phyloP scores from a whole-genome alignment of 2,888 invertebrate genomes.

The Macrophya alboannulata region DNA sequence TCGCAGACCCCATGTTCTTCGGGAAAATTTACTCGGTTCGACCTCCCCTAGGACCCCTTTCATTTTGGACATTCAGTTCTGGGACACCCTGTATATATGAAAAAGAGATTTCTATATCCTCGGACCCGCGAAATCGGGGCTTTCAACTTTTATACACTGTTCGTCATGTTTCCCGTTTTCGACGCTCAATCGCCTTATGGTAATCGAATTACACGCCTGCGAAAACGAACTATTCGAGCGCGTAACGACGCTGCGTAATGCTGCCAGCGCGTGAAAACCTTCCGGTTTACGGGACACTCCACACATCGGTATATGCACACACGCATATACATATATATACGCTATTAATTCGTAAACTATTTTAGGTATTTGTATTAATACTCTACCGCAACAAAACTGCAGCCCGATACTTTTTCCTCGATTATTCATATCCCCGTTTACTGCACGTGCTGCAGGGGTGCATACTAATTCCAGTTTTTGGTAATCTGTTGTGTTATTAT shows the following conservation, averaged over 20 bases:
- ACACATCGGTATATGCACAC: background rate
- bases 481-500: background rate
- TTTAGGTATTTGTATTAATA: background rate
- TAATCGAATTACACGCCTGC: slow-evolving; percentile 65
- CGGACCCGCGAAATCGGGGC: slow-evolving; percentile 1
- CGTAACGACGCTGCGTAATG: slow-evolving; percentile 51
- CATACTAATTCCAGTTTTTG: background rate
- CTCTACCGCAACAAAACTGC: background rate
- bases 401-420: background rate
- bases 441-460: background rate
- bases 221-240: slow-evolving; percentile 52
- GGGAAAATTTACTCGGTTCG: no score
- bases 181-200: slow-evolving; percentile 61
- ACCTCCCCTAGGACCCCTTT: no score
- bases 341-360: slow-evolving; percentile 20
- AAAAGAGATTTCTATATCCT: background rate
- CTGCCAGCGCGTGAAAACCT: slow-evolving; percentile 60
- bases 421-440: background rate
- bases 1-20: no score
- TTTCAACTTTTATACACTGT: slow-evolving; percentile 37
- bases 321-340: background rate
- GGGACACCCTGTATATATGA: no score
- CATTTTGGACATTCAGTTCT: no score
- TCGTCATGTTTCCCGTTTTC: slow-evolving; percentile 53
- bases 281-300: slow-evolving; percentile 65